Base-by-base conservation (phyloP, 2,888 invertebrate genomes). In the Morinoia aosen region DNA sequence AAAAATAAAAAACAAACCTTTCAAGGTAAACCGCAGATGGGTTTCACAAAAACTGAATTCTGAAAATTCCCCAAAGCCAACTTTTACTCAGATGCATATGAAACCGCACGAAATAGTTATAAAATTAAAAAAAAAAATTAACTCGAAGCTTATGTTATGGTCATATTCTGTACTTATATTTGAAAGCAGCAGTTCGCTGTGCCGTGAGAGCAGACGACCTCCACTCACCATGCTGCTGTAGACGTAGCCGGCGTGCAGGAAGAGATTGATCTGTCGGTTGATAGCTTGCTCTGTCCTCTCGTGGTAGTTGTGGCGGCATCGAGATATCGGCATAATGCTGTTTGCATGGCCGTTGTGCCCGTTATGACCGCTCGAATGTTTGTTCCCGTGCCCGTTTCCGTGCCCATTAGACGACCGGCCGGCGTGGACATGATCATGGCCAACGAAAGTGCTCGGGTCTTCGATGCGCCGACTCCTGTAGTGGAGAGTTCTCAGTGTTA, bases 201-300 rank as follows among this genome's bases (percentile, higher is more conserved):
- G 76, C 16, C 25, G 25, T 76, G 25, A 76, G 19, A 33, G 76
- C 16, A 10, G 96, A 97, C 95, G 97, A 97, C 58, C 96, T 97
- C 88, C 97, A 97, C n/a, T 95, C 96, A 97, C 97, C 98, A 97
- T 97, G 91, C 97, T 97, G 95, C 97, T 96, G 96, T 97, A 97
- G 95, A 97, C 97, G 96, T 97, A 97, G 95, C 97, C 97, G 95
- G 97, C 97, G 96, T 97, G 97, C 91, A 97, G 97, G 96, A 97
- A 97, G 96, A 97, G 97, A 90, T 90, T 90, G 90, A 90, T 90
- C 48, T 90, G 97, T 90, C 97, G 96, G 96, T 97, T 97, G 91
- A 97, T 95, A 16, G 95, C 97, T 56, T 96, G 97, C 95, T 97
- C 97, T 56, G 97, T 97, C 76, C 97, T 97, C n/a, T 95, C 96